Conservation (phyloP, 2,797 vertebrate genomes). For the Erpetoichthys calabaricus region DNA sequence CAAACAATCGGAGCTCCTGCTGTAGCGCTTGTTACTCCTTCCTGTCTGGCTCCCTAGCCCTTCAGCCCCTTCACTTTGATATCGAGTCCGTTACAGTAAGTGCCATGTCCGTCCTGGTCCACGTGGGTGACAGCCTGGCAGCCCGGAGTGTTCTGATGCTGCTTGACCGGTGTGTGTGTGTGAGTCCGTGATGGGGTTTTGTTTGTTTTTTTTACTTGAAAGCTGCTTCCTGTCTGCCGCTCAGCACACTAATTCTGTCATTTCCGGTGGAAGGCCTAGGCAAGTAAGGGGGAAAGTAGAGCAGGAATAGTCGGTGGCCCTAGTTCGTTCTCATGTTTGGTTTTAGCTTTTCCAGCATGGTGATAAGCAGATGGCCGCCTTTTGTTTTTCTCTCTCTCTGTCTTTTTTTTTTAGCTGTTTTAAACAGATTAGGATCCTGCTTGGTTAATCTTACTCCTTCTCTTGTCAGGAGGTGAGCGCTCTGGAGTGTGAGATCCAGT, state of each 20-base stretch:
- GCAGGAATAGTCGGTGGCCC: conserved; percentile 12
- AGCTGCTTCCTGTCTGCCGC: conserved; percentile 48
- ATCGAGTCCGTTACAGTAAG: background rate
- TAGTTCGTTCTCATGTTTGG: background rate
- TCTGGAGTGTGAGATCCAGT: conserved; percentile 92
- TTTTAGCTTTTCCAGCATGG: too few relatives aligned
- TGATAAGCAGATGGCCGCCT: too few relatives aligned
- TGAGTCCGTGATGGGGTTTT: conserved; percentile 9
- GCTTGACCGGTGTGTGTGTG: conserved; percentile 2
- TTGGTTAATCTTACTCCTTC: background rate
- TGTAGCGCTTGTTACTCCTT: background rate
- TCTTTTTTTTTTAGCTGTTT: background rate
- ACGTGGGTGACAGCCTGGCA: background rate
- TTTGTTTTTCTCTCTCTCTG: background rate
- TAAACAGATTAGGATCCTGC: background rate
- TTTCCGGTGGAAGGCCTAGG: conserved; percentile 44
- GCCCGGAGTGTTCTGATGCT: conserved; percentile 1
- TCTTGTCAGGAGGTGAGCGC: conserved; percentile 78
- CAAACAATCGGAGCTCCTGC: background rate
- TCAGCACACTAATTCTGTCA: conserved; percentile 46
- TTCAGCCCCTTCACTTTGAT: background rate
- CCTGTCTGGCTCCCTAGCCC: background rate
- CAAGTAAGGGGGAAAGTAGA: conserved; percentile 9
- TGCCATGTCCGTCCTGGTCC: background rate
- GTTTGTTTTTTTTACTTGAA: conserved; percentile 21